Conservation (phyloP, 2,888 invertebrate species). For the Dusona sp. region DNA sequence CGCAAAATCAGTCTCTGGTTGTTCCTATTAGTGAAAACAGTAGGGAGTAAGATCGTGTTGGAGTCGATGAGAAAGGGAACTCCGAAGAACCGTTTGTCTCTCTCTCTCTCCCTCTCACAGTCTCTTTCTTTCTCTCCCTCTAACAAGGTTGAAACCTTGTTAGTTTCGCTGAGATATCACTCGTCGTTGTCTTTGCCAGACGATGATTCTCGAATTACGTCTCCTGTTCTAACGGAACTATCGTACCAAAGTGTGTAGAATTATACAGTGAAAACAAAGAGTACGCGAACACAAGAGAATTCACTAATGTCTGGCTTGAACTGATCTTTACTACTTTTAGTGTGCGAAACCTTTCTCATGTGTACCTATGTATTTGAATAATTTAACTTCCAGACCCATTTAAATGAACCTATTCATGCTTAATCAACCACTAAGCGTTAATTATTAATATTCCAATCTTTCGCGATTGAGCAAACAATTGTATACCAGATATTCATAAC, state of each 20-base stretch:
- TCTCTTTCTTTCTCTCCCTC: neutral
- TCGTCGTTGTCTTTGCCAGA: constrained; percentile 52
- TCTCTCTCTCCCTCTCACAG: neutral
- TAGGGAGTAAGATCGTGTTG: constrained; percentile 38
- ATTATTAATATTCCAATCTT: neutral
- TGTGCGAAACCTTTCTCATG: neutral
- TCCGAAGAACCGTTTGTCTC: constrained; percentile 29
- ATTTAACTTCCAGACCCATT: neutral
- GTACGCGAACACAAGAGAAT: constrained; percentile 10
- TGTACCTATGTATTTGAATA: neutral
- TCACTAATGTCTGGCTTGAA: constrained; percentile 23
- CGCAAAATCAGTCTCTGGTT: constrained; percentile 73
- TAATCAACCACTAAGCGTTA: neutral
- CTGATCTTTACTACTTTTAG: constrained; percentile 25
- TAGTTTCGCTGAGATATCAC: constrained; percentile 52
- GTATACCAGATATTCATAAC: neutral
- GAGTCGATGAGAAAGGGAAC: constrained; percentile 38
- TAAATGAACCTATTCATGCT: neutral
- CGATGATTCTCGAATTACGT: constrained; percentile 63
- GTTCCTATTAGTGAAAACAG: constrained; percentile 56
- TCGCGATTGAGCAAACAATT: neutral
- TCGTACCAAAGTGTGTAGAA: constrained; percentile 9
- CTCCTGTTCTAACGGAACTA: constrained; percentile 23
- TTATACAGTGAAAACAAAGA: constrained; percentile 48
- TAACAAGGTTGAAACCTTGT: constrained; percentile 44